Evolutionary conservation across 2,113 vertebrate species (phyloP).

Genomic region (Puntigrus tetrazona): DNA sequence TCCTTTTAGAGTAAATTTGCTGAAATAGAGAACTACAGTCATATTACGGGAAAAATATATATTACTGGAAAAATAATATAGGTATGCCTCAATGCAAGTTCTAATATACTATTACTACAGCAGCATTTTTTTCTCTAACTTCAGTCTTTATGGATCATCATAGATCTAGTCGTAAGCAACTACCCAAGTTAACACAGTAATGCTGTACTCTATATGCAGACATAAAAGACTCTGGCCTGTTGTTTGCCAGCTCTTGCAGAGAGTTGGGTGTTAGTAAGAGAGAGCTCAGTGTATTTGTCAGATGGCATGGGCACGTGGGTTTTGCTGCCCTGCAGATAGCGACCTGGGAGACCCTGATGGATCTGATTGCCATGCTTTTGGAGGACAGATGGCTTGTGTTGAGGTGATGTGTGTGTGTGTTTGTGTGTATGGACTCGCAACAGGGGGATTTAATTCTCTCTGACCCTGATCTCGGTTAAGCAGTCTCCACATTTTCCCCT

Average conservation of each 20-base stretch:
- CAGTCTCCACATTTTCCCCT: slow-evolving; percentile 39
- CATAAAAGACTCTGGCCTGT: neutral
- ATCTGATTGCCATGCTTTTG: slow-evolving; percentile 68
- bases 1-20: no score
- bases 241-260: slow-evolving; percentile 30
- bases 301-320: slow-evolving; percentile 57
- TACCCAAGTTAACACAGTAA: neutral
- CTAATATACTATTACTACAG: no score
- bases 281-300: slow-evolving; percentile 49
- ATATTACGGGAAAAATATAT: neutral
- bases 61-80: no score
- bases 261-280: slow-evolving; percentile 32
- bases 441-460: slow-evolving; percentile 71
- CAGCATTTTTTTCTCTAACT: no score
- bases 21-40: neutral
- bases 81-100: no score
- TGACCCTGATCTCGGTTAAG: slow-evolving; percentile 68
- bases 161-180: neutral
- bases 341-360: slow-evolving; percentile 67
- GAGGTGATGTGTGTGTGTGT: slow-evolving; percentile 49
- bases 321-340: slow-evolving; percentile 56
- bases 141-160: neutral
- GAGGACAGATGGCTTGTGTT: slow-evolving; percentile 73
- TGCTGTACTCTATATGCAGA: neutral
- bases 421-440: slow-evolving; percentile 54